Base-by-base conservation (phyloP, 92 coral and sea anemone genomes). In the Epizoanthus illoricatus region DNA sequence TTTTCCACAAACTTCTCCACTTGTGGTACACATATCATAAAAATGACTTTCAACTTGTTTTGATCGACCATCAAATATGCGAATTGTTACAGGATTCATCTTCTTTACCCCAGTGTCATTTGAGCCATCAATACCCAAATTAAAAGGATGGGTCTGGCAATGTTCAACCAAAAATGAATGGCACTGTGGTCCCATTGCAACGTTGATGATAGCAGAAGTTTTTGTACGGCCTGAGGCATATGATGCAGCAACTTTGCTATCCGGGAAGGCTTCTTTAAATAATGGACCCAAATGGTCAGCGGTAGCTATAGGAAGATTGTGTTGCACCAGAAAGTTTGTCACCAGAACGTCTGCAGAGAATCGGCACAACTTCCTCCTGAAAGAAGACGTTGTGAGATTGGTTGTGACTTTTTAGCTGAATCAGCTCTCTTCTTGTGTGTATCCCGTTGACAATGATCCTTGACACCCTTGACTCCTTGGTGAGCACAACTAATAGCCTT, bases 1-100 rank as follows among this genome's bases (percentile, higher is more conserved):
- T 54, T 81, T 89, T 80, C 80, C 86, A 7, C 81, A 74, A 67
- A 85, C 86, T 74, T 74, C 87, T 43, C 87, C 87, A 65, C 83
- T 82, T 79, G 89, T 89, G 62, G 84, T 80, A 81, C 92, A 85
- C 88, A 88, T 85, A 28, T 88, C 84, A 75, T 80, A 88, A 88
- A 88, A 88, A 74, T 80, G 86, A 88, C 79, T 74, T 80, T 74
- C 63, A 41, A 88, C 88, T 70, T 62, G 52, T 88, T 88, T 85
- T 42, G 88, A 80, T 73, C 89, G 56, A 81, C 75, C 33, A 75
- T 89, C 89, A 74, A 85, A 89, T 68, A 85, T 81, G 59, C 86
- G 82, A 70, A 85, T 63, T 5, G 83, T 89, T 3, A 76, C 89
- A 55, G 88, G 84, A 62, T 88, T 88, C 84, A 74, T 85, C 76